Conservation (phyloP, 37 sponge, comb jelly and placozoan species). For the Ianthella basta region DNA sequence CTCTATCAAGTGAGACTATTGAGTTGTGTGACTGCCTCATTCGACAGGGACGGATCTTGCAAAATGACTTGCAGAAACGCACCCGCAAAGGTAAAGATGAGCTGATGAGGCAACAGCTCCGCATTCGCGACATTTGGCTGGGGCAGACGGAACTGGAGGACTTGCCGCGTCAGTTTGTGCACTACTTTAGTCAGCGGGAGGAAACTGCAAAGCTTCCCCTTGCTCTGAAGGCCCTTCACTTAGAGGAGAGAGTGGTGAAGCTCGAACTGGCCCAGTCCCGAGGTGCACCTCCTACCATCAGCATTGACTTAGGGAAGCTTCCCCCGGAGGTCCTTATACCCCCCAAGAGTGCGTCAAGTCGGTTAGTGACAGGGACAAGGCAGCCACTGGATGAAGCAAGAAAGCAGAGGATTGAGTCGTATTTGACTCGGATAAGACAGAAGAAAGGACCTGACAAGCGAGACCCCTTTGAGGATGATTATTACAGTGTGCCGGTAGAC, state of each 20-base stretch:
- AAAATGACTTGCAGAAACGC: not conserved
- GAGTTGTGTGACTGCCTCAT: not conserved
- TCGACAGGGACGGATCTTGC: not conserved
- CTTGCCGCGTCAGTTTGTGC: conserved; percentile 11
- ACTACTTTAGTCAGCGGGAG: not conserved
- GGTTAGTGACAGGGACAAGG: not conserved
- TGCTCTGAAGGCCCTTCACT: conserved; percentile 6
- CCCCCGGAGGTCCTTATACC: not conserved
- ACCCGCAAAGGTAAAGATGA: conserved; percentile 3
- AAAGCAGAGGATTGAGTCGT: not conserved
- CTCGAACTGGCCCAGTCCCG: not conserved
- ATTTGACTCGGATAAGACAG: not conserved
- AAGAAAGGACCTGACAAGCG: not conserved
- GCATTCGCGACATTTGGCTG: not conserved
- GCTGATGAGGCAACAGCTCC: not conserved
- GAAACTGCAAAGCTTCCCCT: not conserved
- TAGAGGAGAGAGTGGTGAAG: not conserved
- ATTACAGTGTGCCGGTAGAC: not conserved
- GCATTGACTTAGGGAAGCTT: not conserved
- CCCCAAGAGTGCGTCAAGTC: not conserved
- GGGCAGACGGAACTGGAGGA: conserved; percentile 20
- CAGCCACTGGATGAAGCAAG: not conserved
- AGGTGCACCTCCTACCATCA: not conserved
- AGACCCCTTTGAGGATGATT: conserved; percentile 1
- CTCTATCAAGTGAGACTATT: not conserved